Conservation (phyloP, 2,113 vertebrate genomes). For the Dipodomys ordii region DNA sequence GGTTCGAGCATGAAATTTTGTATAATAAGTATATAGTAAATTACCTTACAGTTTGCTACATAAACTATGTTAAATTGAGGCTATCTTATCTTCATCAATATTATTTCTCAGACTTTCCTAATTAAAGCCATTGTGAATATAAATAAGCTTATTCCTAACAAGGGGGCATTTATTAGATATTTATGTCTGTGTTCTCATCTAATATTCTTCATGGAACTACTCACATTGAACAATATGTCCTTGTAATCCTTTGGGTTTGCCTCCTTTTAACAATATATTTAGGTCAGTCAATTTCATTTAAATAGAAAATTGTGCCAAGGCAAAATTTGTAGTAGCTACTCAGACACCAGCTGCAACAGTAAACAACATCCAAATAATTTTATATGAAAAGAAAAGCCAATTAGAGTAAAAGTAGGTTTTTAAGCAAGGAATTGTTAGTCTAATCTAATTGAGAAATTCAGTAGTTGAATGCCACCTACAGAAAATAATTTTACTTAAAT, state of each 20-base stretch:
- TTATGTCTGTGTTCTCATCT: neutral
- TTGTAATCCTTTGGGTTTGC: neutral
- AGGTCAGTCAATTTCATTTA: neutral
- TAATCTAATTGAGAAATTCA: slow-evolving; percentile 25
- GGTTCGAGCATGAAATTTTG: neutral
- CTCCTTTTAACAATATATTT: neutral
- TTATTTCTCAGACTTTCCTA: neutral
- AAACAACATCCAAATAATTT: slow-evolving; percentile 19
- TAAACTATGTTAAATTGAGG: neutral
- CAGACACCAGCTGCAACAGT: neutral
- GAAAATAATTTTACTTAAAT: slow-evolving; percentile 7
- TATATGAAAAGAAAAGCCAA: neutral
- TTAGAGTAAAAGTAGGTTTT: slow-evolving; percentile 13
- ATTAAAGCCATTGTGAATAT: neutral
- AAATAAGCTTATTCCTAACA: neutral
- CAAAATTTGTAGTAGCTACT: slow-evolving; percentile 7
- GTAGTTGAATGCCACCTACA: neutral
- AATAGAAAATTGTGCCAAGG: slow-evolving; percentile 10
- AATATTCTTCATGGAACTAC: slow-evolving; percentile 25
- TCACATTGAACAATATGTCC: neutral
- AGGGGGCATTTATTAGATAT: neutral
- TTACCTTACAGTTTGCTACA: neutral
- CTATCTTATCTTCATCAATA: neutral
- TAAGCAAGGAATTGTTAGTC: neutral
- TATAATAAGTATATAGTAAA: neutral